These are phyloP conservation scores for Microplitis mediator DNA, from an alignment of 1,140 invertebrate species.

Conservation along the genomic window DNA sequence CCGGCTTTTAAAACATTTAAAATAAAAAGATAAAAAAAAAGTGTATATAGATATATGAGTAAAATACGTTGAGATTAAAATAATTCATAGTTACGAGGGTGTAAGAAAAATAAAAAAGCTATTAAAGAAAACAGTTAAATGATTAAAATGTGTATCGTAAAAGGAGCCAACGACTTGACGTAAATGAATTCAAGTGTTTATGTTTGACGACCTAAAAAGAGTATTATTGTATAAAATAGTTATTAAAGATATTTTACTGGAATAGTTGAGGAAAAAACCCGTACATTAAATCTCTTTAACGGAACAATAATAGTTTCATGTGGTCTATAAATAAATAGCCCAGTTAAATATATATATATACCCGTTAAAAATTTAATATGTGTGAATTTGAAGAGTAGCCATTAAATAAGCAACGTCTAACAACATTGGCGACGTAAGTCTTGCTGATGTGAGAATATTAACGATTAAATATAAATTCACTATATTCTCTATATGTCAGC, in stretches of 20 bases:
- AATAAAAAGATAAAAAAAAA: no score
- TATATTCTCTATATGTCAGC: no score
- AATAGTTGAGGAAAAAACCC: neutral
- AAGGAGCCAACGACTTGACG: no score
- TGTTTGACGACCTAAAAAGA: neutral
- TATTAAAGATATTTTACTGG: neutral
- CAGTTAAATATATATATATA: neutral
- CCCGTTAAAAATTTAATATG: neutral
- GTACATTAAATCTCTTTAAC: slow-evolving; percentile 3
- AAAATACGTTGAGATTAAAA: no score
- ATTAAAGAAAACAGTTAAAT: no score
- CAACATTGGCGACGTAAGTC: slow-evolving; percentile 1
- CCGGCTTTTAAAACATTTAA: no score
- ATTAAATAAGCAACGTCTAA: neutral
- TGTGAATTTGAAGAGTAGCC: slow-evolving; percentile 6
- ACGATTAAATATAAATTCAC: neutral
- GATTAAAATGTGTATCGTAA: no score
- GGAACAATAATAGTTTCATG: neutral
- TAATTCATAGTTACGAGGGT: no score
- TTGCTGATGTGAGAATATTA: neutral
- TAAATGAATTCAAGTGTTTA: no score
- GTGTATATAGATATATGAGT: no score
- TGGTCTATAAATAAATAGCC: neutral
- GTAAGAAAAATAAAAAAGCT: no score
- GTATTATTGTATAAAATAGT: neutral